phyloP scores from a whole-genome alignment of 2,113 vertebrate genomes.

The Charadrius vociferus region DNA sequence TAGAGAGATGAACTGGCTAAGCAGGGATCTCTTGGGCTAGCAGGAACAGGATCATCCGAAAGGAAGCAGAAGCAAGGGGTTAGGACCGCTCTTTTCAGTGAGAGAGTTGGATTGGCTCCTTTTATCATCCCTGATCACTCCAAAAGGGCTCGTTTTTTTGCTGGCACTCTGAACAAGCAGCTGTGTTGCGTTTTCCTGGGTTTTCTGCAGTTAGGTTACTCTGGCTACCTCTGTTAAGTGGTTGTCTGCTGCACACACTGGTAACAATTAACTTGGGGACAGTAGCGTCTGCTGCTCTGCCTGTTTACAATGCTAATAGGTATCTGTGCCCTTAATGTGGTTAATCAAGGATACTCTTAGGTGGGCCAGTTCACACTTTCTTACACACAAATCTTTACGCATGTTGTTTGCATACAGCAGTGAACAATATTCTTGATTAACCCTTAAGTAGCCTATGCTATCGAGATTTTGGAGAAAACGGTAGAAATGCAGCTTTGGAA shows the following conservation, averaged over 20 bases:
- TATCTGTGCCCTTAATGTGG: background rate
- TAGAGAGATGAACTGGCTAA: background rate
- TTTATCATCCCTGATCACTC: background rate
- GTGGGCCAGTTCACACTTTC: background rate
- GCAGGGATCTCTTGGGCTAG: background rate
- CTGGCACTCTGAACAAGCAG: background rate
- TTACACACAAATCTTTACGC: background rate
- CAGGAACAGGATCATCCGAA: background rate
- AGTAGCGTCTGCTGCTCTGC: background rate
- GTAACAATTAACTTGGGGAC: background rate
- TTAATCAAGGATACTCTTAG: background rate
- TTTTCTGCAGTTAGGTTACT: background rate
- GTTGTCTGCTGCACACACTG: background rate
- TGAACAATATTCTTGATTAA: background rate
- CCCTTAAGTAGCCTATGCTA: background rate
- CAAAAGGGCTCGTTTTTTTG: background rate
- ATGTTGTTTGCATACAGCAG: background rate
- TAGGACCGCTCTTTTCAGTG: background rate
- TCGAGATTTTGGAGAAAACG: background rate
- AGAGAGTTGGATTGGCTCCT: background rate
- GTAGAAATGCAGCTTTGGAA: background rate
- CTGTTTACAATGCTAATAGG: background rate
- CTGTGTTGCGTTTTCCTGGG: background rate
- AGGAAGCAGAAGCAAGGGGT: background rate
- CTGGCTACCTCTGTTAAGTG: background rate